These are phyloP conservation scores for Philopedon plagiatum DNA, from an alignment of 2,888 invertebrate genomes.

Conservation along the genomic window DNA sequence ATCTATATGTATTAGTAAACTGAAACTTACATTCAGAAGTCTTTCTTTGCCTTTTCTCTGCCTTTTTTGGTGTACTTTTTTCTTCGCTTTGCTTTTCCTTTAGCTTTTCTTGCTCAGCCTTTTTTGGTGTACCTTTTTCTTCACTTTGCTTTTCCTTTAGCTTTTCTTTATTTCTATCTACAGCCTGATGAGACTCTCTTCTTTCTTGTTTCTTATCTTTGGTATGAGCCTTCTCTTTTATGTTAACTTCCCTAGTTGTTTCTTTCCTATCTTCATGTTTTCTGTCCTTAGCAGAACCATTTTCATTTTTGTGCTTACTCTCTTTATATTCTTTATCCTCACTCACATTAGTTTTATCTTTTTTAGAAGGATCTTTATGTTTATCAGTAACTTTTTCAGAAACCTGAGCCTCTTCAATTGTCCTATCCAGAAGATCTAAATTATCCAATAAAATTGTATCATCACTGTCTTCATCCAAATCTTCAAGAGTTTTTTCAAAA, in stretches of 20 bases:
- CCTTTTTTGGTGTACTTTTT: slow-evolving; percentile 35
- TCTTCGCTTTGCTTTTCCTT: slow-evolving; percentile 12
- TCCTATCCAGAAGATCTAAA: slow-evolving; percentile 62
- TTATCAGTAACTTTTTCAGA: background rate
- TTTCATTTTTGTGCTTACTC: slow-evolving; percentile 42
- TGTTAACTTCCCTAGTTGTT: too few relatives aligned
- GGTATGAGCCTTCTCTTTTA: slow-evolving; percentile 35
- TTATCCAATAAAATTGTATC: slow-evolving; percentile 61
- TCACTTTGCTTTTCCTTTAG: background rate
- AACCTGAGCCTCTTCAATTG: slow-evolving; percentile 57
- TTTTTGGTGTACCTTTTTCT: slow-evolving; percentile 16
- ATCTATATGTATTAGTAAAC: too few relatives aligned
- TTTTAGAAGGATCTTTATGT: background rate
- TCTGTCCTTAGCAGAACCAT: background rate
- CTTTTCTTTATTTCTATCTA: slow-evolving; percentile 30
- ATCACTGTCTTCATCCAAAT: slow-evolving; percentile 73
- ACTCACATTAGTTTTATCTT: background rate
- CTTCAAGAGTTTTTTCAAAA: slow-evolving; percentile 78
- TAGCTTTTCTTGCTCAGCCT: slow-evolving; percentile 15
- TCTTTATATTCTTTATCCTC: background rate
- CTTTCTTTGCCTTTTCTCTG: slow-evolving; percentile 53
- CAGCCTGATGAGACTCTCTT: too few relatives aligned
- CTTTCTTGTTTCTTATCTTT: too few relatives aligned
- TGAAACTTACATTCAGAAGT: slow-evolving; percentile 50
- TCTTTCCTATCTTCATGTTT: slow-evolving; percentile 20